These are phyloP conservation scores for Drosophila sp. DNA, from an alignment of 1,140 invertebrate genomes.

Conservation along the genomic window DNA sequence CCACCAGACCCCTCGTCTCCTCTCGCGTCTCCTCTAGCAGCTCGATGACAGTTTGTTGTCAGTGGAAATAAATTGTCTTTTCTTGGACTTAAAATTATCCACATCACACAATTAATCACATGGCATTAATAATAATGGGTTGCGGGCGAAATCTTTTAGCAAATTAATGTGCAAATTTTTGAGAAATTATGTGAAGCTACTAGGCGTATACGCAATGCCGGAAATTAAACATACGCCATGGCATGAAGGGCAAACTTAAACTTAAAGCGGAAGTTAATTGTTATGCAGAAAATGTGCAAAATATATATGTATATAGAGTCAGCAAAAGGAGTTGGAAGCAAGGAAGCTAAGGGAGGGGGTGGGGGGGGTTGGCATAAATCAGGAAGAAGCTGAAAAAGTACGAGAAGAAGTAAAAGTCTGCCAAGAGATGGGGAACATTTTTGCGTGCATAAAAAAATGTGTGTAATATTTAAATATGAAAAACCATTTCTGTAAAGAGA, in stretches of 20 bases:
- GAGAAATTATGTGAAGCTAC: slow-evolving; percentile 37
- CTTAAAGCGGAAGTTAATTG: slow-evolving; percentile 68
- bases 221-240: slow-evolving; percentile 78
- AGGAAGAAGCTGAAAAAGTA: slow-evolving; percentile 25
- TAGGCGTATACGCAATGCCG: slow-evolving; percentile 69
- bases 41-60: slow-evolving; percentile 65
- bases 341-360: not conserved
- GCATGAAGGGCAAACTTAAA: slow-evolving; percentile 29
- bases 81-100: slow-evolving; percentile 42
- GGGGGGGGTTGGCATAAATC: slow-evolving; percentile 22
- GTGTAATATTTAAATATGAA: slow-evolving; percentile 61
- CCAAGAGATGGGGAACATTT: not conserved
- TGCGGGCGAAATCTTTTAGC: slow-evolving; percentile 3
- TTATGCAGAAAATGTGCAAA: slow-evolving; percentile 60
- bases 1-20: not conserved
- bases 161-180: slow-evolving; percentile 43
- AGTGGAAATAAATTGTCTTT: slow-evolving; percentile 60
- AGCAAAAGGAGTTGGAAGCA: not conserved
- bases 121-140: slow-evolving; percentile 44
- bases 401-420: slow-evolving; percentile 20
- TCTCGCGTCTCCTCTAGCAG: slow-evolving; percentile 46
- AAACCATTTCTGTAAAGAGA: slow-evolving; percentile 60
- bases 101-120: slow-evolving; percentile 60
- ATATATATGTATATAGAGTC: not conserved
- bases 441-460: slow-evolving; percentile 6